Evolutionary conservation across 1,140 invertebrate species (phyloP).

Genomic region (Drosophila kurseongensis): DNA sequence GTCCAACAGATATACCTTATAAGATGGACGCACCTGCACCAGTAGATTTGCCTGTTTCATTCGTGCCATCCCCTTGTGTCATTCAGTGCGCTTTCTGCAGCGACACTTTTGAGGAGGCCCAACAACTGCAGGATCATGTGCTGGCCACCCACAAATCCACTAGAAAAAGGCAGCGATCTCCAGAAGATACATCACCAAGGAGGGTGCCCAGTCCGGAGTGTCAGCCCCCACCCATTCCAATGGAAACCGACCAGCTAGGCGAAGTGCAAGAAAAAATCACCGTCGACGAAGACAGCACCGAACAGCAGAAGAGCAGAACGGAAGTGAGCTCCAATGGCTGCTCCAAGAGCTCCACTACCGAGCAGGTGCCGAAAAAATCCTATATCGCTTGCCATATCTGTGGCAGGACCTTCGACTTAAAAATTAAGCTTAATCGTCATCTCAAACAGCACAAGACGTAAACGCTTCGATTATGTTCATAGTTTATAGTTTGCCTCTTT

Average conservation of each 20-base stretch:
- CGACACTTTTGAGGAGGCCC: conserved; percentile 30
- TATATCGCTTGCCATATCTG: conserved; percentile 57
- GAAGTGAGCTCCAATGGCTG: conserved; percentile 1
- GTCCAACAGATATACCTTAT: not conserved
- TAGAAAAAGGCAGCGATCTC: not conserved
- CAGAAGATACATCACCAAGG: not conserved
- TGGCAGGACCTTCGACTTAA: conserved; percentile 59
- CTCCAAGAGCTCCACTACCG: not conserved
- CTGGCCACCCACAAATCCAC: conserved; percentile 22
- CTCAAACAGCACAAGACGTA: conserved; percentile 45
- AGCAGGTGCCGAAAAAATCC: not conserved
- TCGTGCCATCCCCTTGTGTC: not conserved
- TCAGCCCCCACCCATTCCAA: not conserved
- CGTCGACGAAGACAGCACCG: too few relatives aligned
- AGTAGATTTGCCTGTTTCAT: not conserved
- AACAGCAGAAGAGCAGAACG: not conserved
- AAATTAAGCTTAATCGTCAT: conserved; percentile 74
- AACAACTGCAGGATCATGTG: conserved; percentile 52
- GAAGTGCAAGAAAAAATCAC: not conserved
- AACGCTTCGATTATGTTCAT: not conserved
- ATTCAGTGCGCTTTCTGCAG: conserved; percentile 57
- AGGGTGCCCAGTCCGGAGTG: not conserved
- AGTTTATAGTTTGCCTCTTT: not conserved
- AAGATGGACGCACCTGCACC: too few relatives aligned
- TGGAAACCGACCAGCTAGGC: not conserved